Conservation (phyloP, 2,888 invertebrate species). For the Epistrophella euchroma region DNA sequence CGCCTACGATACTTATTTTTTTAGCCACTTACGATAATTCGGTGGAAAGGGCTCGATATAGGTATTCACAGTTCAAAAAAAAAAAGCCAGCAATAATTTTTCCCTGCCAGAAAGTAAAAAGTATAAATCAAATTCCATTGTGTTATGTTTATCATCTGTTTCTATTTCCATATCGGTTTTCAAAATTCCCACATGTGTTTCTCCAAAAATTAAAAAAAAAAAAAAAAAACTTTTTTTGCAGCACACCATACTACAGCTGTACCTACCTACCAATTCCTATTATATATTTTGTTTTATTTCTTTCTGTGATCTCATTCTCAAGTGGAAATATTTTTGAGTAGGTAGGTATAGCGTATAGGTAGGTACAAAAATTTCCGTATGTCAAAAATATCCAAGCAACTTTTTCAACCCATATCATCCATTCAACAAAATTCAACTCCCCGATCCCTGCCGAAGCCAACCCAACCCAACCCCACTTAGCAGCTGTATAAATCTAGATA, state of each 20-base stretch:
- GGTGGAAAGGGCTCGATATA: no score
- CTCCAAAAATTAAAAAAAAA: constrained; percentile 11
- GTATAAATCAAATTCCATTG: constrained; percentile 51
- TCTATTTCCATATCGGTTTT: constrained; percentile 10
- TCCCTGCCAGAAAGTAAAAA: background rate
- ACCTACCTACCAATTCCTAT: background rate
- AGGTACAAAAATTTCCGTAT: constrained; percentile 68
- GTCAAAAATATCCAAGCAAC: constrained; percentile 63
- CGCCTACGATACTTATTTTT: no score
- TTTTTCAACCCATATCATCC: constrained; percentile 44
- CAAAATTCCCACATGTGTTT: constrained; percentile 38
- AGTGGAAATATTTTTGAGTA: constrained; percentile 61
- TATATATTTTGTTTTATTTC: background rate
- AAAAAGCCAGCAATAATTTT: background rate
- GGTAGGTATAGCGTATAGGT: no score
- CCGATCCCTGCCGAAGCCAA: background rate
- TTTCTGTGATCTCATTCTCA: constrained; percentile 65
- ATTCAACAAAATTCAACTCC: constrained; percentile 23
- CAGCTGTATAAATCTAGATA: constrained; percentile 48
- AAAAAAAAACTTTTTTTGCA: constrained; percentile 26
- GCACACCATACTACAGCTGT: background rate
- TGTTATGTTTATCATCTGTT: background rate
- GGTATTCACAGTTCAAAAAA: background rate
- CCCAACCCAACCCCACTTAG: background rate
- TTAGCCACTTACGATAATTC: no score